Base-by-base conservation (phyloP, 1,140 invertebrate genomes). In the Drosophila athabasca region DNA sequence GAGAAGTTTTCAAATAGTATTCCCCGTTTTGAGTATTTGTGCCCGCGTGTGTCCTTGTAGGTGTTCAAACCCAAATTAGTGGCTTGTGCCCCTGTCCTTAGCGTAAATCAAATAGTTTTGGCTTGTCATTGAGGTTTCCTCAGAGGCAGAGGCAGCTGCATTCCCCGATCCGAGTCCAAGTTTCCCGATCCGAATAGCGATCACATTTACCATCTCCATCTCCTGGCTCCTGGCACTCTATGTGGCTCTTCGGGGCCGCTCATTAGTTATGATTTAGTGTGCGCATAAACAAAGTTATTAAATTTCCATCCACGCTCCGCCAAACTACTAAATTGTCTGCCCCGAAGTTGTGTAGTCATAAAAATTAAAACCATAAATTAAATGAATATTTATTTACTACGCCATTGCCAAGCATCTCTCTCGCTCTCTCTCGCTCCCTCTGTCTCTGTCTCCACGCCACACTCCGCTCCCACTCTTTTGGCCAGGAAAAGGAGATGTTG, bases 291-390 rank as follows among this genome's bases (percentile, higher is more conserved):
- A 87, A 87, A 87, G 83, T 87, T 87, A 87, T 87, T 87, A 88
- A 87, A 87, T 87, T 87, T 87, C 83, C 83, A 79, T 88, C 83
- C 79, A 82, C 71, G 82, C 83, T 82, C 77, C 76, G 83, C 67
- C 79, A 88, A 87, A 87, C 83, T 88, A 88, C 83, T 87, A 87
- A 87, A 87, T 85, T 85, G 82, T 82, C 83, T 88, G 78, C 78
- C 82, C 68, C 74, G 66, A 87, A 88, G 82, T 87, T 88, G 83
- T 88, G 78, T 88, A 83, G 82, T 81, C 82, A 87, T 87, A 87
- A 87, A 87, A 87, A 87, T 87, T 87, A 87, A 87, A 87, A 87
- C 83, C 83, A 87, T 87, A 87, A 87, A 87, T 87, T 87, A 87
- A 87, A 87, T 87, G 84, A 87, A 85, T 87, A 87, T 87, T 87